Base-by-base conservation (phyloP, 1,140 invertebrate genomes). In the Drosophila equinoxialis region DNA sequence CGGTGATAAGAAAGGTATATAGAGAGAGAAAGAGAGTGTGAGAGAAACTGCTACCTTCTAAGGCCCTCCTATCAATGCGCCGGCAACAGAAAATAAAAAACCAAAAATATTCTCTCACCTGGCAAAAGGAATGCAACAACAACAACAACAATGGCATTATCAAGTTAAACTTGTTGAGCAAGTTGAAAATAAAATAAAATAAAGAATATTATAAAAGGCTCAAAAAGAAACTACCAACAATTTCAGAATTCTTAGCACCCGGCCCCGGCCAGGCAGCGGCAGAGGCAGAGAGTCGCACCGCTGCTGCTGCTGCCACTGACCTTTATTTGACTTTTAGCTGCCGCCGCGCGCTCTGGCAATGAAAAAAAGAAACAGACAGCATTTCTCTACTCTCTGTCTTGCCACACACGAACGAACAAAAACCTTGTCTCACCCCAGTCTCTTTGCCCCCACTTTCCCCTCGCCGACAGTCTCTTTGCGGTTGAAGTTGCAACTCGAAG, bases 281-380 rank as follows among this genome's bases (percentile, higher is more conserved):
- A 51, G 45, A 20, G 45, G 62, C 74, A 64, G 70, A 71, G 73
- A 68, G 67, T 64, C 81, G 69, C 69, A 73, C 65, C 14, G 45
- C 45, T 48, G 45, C 45, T 48, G 45, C 45, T 48, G 45, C 45
- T 71, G 75, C 84, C 84, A 87, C 64, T 87, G 84, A 87, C 84
- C 84, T 87, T 84, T 87, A 87, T 87, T 87, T 87, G 84, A 87
- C 84, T 87, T 87, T 78, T 85, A 85, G 81, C 73, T 83, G 68
- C 57, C 14, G 39, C 51, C 65, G 35, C 55, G 17, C 72, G 82
- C 71, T 81, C 68, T 77, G 82, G 79, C 75, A 87, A 68, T 83
- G 79, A 82, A 87, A 85, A 78, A 85, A 74, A 33, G 26, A 64
- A 54, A 79, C 45, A 51, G 68, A 76, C 77, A 76, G 42, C 63